Evolutionary conservation across 2,113 vertebrate species (phyloP), one percentile per base, ranked within the genome.

Genomic region (Colossoma macropomum): DNA sequence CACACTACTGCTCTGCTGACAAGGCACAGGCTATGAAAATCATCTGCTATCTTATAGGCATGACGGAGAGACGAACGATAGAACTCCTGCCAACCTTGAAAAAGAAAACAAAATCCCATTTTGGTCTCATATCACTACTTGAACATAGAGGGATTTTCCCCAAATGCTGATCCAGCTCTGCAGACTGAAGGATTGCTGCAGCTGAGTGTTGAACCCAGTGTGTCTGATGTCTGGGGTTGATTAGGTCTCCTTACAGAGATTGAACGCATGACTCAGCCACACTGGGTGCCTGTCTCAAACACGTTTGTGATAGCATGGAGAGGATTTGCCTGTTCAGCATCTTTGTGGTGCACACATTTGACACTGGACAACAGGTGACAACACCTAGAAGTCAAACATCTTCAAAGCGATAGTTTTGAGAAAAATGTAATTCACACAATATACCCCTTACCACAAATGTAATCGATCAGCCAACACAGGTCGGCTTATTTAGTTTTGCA

Each of bases 241-340:
- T 60, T 69, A 69, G 34, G 30, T 84, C 71, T 45, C 25, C 30
- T 27, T 12, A 76, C 9, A 30, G 38, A 66, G 66, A 81, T 77
- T 23, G 70, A 23, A 30, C 17, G 10, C 28, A 81, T 41, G 16
- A 45, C n/a, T 65, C 76, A 81, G 60, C 25, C 34, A 25, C 72
- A 62, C 13, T 13, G 10, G 23, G 16, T 6, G 16, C 38, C 32
- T 19, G 27, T 45, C 72, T 78, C 59, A 79, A 32, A 56, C 56
- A 65, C 19, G n/a, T 62, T 27, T 82, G 62, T 69, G 80, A 59
- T 69, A 30, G 34, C 16, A 27, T 34, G 30, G 54, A 69, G 27
- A 66, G 28, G 59, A 68, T 79, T 79, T 45, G 60, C 60, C 59
- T 62, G 4, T 60, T n/a, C 21, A 56, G 8, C 23, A 62, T 1